Percentiles rank a stretch among this genome's conserved stretches.
phyloP scores from a whole-genome alignment of 2,888 invertebrate species.

The Lepidonotus clava region DNA sequence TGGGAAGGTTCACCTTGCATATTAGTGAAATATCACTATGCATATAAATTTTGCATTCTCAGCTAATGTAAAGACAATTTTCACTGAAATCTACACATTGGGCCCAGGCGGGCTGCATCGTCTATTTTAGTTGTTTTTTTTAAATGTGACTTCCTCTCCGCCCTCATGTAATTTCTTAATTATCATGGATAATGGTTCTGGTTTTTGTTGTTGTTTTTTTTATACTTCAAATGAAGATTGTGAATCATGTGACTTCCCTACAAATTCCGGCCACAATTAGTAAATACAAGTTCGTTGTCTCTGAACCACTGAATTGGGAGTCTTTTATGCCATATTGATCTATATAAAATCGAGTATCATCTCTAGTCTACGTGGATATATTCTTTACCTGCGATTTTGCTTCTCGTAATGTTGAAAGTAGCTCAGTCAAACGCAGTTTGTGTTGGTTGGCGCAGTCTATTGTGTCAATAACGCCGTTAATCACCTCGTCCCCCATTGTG shows the following conservation, averaged over 20 bases:
- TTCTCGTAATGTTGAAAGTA: constrained; percentile 69
- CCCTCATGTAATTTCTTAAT: too few species aligned
- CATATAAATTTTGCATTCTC: too few species aligned
- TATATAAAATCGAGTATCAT: neutral
- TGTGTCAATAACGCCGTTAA: constrained; percentile 75
- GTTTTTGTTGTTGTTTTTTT: neutral
- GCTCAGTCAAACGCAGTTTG: constrained; percentile 71
- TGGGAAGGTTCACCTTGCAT: too few species aligned
- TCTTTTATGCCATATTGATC: neutral
- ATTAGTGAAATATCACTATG: too few species aligned
- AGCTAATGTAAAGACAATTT: too few species aligned
- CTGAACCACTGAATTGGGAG: neutral
- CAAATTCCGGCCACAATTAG: neutral
- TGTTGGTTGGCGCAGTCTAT: constrained; percentile 74
- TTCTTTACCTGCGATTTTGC: constrained; percentile 74
- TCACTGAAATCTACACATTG: too few species aligned
- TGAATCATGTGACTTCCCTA: neutral
- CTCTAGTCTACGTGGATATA: neutral
- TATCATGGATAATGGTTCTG: neutral
- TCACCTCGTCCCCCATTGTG: constrained; percentile 69
- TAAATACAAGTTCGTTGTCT: neutral
- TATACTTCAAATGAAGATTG: neutral
- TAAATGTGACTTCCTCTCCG: too few species aligned
- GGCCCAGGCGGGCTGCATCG: too few species aligned
- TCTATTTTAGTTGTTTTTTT: too few species aligned